Percentiles rank a stretch among this genome's conserved stretches.
Evolutionary conservation across 2,888 invertebrate genomes (phyloP).

Genomic region (Chrysolina americana): DNA sequence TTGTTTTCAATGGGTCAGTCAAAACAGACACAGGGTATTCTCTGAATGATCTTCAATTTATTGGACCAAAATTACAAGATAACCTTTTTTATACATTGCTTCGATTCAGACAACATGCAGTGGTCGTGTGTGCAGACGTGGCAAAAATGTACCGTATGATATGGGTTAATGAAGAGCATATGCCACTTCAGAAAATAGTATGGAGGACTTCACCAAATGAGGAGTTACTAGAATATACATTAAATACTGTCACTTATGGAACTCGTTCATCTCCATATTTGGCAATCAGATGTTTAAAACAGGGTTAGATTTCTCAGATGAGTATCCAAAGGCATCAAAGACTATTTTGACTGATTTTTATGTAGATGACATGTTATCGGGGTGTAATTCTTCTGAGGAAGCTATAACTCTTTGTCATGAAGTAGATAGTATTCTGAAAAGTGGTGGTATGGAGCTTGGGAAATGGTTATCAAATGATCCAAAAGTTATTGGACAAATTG

Average conservation of each 20-base stretch:
- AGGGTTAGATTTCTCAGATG: constrained; percentile 28
- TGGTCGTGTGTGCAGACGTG: constrained; percentile 35
- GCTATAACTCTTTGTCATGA: background rate
- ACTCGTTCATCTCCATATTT: constrained; percentile 31
- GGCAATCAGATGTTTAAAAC: constrained; percentile 17
- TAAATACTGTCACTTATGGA: constrained; percentile 37
- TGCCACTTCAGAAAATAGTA: constrained; percentile 31
- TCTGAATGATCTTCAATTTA: constrained; percentile 38
- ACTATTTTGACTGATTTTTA: no score
- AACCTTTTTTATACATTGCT: constrained; percentile 23
- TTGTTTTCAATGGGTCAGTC: constrained; percentile 55
- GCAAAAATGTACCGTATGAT: constrained; percentile 35
- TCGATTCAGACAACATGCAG: constrained; percentile 22
- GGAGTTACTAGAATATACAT: constrained; percentile 11
- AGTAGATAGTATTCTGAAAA: background rate
- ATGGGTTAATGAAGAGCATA: constrained; percentile 21
- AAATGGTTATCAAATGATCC: background rate
- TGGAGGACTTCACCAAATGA: constrained; percentile 29
- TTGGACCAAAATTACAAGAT: constrained; percentile 29
- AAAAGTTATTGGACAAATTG: background rate
- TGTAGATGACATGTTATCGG: no score
- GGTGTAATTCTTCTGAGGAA: background rate
- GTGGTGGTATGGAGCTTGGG: background rate
- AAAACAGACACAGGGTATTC: constrained; percentile 30
- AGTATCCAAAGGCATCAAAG: constrained; percentile 9